Percentiles rank a stretch among this genome's conserved stretches.
Evolutionary conservation across 2,888 invertebrate genomes (phyloP).

Genomic region (Trichopria drosophilae): DNA sequence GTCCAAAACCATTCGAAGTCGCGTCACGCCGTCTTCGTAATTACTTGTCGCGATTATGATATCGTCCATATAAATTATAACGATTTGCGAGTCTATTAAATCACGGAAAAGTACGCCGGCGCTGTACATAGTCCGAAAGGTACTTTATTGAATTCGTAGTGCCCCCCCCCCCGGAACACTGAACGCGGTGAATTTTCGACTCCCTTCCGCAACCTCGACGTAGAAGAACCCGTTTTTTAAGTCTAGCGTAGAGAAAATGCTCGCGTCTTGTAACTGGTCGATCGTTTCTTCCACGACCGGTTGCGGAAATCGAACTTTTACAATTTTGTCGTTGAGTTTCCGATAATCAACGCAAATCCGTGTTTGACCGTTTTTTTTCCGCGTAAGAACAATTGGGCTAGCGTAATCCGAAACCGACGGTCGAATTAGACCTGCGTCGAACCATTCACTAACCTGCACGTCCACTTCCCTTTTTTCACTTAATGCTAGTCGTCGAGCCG

Average conservation of each 20-base stretch:
- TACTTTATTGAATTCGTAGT: too few relatives aligned
- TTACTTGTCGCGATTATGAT: too few relatives aligned
- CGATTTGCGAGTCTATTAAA: too few relatives aligned
- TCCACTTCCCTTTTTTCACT: neutral
- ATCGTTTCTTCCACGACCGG: conserved; percentile 7
- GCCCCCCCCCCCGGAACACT: neutral
- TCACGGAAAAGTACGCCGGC: too few relatives aligned
- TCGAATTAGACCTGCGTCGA: conserved; percentile 7
- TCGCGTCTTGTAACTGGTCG: neutral
- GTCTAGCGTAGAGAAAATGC: conserved; percentile 1
- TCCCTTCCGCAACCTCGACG: neutral
- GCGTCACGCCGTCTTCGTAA: too few relatives aligned
- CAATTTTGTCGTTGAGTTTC: neutral
- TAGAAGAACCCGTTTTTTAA: too few relatives aligned
- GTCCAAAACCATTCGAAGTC: conserved; percentile 6
- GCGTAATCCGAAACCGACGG: conserved; percentile 7
- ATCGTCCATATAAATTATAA: too few relatives aligned
- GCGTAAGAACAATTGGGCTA: conserved; percentile 6
- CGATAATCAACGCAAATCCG: conserved; percentile 11
- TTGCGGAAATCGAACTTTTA: conserved; percentile 6
- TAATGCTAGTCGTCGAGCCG: conserved; percentile 1
- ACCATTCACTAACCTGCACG: conserved; percentile 8
- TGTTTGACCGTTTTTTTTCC: conserved; percentile 4
- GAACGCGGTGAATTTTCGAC: conserved; percentile 4
- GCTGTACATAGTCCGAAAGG: too few relatives aligned